Base-by-base conservation (phyloP, 2,888 invertebrate species). In the Acronicta leporina region DNA sequence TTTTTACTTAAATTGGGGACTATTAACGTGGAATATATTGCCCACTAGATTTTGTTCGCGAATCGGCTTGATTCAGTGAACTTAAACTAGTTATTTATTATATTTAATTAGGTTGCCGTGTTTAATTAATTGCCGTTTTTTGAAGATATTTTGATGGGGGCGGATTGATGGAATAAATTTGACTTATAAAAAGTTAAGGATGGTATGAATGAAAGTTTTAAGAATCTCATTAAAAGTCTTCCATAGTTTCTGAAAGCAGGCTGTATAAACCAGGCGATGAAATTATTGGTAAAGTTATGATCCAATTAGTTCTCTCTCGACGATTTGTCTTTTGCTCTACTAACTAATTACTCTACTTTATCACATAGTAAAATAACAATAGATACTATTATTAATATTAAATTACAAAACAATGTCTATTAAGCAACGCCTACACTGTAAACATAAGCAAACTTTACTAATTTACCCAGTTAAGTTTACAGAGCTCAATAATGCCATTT, bases 381-480 rank as follows among this genome's bases (percentile, higher is more conserved):
- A 45, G 60, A 14, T 38, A 44, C 16, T 13, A 42, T 59, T 41
- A 68, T 43, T 63, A 56, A 62, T 65, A 54, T 52, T 62, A 25
- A 68, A 74, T 65, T 54, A 55, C 47, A 45, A 57, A 70, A 66
- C 68, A 71, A 71, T 67, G 41, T 50, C 52, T 62, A 55, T 61
- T 43, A 56, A 45, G 15, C 16, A 47, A 50, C 58, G 46, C 63
- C 64, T 44, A 62, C 49, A 64, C 56, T 68, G 66, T 45, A 51
- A 53, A 49, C 62, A 60, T 68, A 66, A 54, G 67, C 59, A 68
- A 82, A 76, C 73, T 71, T 64, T 20, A 59, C 58, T 70, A 73
- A 79, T 73, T 74, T 71, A 65, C 61, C 68, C 54, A 44, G 56
- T 44, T 73, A 63, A 69, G 65, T 72, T 74, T 51, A 69, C 27